phyloP scores from a whole-genome alignment of 2,797 vertebrate genomes.

The Oophaga sylvatica region DNA sequence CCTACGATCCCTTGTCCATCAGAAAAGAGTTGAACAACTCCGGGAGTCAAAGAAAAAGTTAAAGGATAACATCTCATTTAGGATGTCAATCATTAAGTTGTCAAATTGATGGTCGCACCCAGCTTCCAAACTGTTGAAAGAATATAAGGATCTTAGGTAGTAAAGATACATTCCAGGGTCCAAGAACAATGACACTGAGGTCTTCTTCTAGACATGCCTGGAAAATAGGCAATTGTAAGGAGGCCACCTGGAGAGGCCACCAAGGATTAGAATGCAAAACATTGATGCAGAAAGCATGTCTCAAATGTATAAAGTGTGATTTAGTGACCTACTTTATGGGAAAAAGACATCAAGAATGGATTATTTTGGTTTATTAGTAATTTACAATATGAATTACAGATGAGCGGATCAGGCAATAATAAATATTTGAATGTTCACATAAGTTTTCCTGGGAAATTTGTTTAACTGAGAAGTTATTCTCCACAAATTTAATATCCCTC shows the following conservation, averaged over 20 bases:
- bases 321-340: not conserved
- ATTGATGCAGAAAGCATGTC: not conserved
- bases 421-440: too few species aligned
- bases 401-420: too few species aligned
- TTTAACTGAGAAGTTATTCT: too few species aligned
- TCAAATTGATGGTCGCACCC: not conserved
- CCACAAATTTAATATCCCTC: too few species aligned
- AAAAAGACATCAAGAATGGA: not conserved
- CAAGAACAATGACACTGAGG: not conserved
- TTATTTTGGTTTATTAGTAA: not conserved
- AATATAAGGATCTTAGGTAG: not conserved
- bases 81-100: not conserved
- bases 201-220: not conserved
- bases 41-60: not conserved
- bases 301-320: not conserved
- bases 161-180: not conserved
- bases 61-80: not conserved
- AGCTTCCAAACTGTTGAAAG: not conserved
- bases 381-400: not conserved
- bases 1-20: not conserved
- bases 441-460: too few species aligned
- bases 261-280: not conserved
- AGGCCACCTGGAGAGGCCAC: slow-evolving; percentile 3
- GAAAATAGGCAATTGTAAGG: not conserved
- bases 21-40: not conserved